Evolutionary conservation across 2,797 vertebrate genomes (phyloP).

Genomic region (Peromyscus nudipes): DNA sequence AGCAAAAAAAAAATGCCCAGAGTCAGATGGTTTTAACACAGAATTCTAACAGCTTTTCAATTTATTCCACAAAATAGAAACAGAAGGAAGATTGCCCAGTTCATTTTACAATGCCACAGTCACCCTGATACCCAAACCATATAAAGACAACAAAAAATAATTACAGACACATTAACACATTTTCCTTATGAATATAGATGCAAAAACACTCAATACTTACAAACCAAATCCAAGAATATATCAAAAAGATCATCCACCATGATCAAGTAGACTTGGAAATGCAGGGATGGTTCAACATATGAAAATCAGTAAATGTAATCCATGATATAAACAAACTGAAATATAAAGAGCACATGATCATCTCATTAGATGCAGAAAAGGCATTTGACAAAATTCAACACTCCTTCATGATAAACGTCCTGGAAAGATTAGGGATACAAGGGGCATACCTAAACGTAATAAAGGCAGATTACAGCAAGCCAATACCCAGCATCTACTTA

Average conservation of each 20-base stretch:
- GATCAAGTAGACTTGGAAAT: not conserved
- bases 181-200: not conserved
- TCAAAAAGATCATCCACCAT: not conserved
- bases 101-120: not conserved
- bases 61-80: not conserved
- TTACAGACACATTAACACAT: not conserved
- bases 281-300: not conserved
- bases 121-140: not conserved
- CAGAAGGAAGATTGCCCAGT: not conserved
- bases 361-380: not conserved
- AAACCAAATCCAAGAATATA: not conserved
- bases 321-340: not conserved
- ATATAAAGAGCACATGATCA: not conserved
- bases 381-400: not conserved
- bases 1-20: not conserved
- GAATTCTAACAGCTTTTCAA: not conserved
- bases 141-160: not conserved
- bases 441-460: not conserved
- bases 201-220: not conserved
- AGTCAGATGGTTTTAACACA: not conserved
- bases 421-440: not conserved
- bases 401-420: not conserved
- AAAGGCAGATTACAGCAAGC: not conserved
- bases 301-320: not conserved
- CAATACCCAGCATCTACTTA: not conserved